Evolutionary conservation across 2,797 vertebrate species (phyloP).

Genomic region (Australoheros facetus): DNA sequence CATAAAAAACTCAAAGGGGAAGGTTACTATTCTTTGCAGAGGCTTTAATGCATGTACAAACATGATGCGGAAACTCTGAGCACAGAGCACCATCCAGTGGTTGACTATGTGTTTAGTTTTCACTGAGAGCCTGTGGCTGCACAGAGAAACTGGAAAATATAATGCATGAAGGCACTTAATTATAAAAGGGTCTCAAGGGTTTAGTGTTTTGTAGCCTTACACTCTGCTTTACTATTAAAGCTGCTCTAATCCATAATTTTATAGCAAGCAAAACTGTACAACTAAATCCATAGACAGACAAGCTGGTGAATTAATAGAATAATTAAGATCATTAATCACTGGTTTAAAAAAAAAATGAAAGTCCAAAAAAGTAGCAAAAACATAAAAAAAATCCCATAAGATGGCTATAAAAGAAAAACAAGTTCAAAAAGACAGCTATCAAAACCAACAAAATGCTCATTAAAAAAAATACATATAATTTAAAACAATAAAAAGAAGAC

Average conservation of each 20-base stretch:
- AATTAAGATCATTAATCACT: background rate
- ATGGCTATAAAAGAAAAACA: background rate
- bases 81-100: conserved; percentile 64
- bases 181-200: conserved; percentile 3
- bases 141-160: background rate
- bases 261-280: background rate
- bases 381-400: background rate
- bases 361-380: too few species aligned
- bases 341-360: background rate
- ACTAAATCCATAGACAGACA: background rate
- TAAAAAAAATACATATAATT: background rate
- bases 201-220: background rate
- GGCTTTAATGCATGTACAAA: background rate
- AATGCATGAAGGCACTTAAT: conserved; percentile 11
- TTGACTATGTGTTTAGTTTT: background rate
- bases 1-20: background rate
- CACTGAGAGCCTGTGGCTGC: background rate
- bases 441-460: background rate
- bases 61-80: conserved; percentile 10
- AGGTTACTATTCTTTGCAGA: background rate
- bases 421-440: background rate
- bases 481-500: background rate
- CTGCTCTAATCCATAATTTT: conserved; percentile 8
- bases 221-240: background rate
- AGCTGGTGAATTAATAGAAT: background rate